Evolutionary conservation across 2,888 invertebrate genomes (phyloP), one percentile per base, ranked within the genome.

Genomic region (Marronus borbonicus): DNA sequence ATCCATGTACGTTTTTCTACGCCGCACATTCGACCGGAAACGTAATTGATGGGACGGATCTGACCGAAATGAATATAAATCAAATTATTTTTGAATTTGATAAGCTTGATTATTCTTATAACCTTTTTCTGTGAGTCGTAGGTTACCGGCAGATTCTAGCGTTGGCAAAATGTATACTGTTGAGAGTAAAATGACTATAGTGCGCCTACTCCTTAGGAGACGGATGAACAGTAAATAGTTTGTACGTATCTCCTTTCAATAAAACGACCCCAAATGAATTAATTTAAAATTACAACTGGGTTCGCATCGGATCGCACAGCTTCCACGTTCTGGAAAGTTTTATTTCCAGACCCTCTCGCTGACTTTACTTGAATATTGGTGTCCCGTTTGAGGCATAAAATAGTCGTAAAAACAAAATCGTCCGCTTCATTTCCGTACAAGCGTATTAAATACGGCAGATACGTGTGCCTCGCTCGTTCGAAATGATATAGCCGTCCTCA

Each of bases 361-460:
- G 58, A 72, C 39, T 72, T 39, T 44, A 58, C 58, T 60, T 39
- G 58, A 72, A 72, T 36, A 58, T 31, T 50, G 36, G 58, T 58
- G 72, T 58, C 58, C 72, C 72, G 31, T 58, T 72, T 36, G 39
- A 44, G 36, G 31, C 72, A 58, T 72, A 72, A 72, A 72, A 72
- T 36, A 58, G 58, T 72, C 72, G 58, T 72, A 72, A 72, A 72
- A 72, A 58, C 39, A 20, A 58, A 72, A 72, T 58, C 58, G 39
- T 50, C 58, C 36, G 36, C 58, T 24, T 39, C 39, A 17, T 17
- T 58, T 72, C 39, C 72, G 72, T 58, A 58, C 58, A 72, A 20
- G 58, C 55, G 72, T 72, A 72, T 58, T 72, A 72, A 72, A 58
- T 58, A 58, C 72, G 72, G 20, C 36, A 39, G 17, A 36, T 69